Percentiles rank a stretch among this genome's conserved stretches.
phyloP scores from a whole-genome alignment of 2,888 invertebrate genomes.

The Colostygia pectinataria region DNA sequence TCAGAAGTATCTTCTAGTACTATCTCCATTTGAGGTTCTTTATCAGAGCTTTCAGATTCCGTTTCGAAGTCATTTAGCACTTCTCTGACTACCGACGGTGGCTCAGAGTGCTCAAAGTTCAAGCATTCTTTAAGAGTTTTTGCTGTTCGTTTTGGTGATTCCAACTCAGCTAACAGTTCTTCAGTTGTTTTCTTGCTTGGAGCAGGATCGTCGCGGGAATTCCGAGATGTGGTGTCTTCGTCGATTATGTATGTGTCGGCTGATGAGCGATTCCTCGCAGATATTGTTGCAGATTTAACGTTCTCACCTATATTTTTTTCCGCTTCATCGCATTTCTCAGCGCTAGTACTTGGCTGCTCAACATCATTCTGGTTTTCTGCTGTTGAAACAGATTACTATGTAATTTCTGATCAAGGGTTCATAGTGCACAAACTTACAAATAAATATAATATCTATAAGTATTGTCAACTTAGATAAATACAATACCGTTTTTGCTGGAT shows the following conservation, averaged over 20 bases:
- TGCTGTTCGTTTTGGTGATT: too few species aligned
- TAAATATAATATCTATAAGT: too few species aligned
- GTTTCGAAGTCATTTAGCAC: slow-evolving; percentile 64
- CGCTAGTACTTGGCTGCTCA: slow-evolving; percentile 45
- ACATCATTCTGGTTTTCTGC: slow-evolving; percentile 41
- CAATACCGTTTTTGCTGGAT: slow-evolving; percentile 48
- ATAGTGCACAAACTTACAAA: too few species aligned
- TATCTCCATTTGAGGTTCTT: slow-evolving; percentile 52
- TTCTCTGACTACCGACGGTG: slow-evolving; percentile 60
- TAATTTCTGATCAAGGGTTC: too few species aligned
- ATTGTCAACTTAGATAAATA: background rate
- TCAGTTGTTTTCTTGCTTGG: slow-evolving; percentile 49
- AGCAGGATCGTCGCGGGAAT: slow-evolving; percentile 37
- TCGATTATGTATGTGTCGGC: slow-evolving; percentile 59
- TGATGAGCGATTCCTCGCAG: slow-evolving; percentile 59
- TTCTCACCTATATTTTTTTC: slow-evolving; percentile 64
- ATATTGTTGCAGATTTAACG: slow-evolving; percentile 52
- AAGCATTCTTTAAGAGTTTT: slow-evolving; percentile 61
- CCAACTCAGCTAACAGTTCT: slow-evolving; percentile 52
- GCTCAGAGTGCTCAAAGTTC: slow-evolving; percentile 54
- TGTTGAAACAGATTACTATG: slow-evolving; percentile 36
- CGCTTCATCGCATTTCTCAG: slow-evolving; percentile 43
- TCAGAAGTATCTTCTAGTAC: slow-evolving; percentile 42
- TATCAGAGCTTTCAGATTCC: slow-evolving; percentile 54
- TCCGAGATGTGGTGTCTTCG: background rate